These are phyloP conservation scores for Unio delphinus DNA, from an alignment of 2,888 invertebrate species.

Conservation along the genomic window DNA sequence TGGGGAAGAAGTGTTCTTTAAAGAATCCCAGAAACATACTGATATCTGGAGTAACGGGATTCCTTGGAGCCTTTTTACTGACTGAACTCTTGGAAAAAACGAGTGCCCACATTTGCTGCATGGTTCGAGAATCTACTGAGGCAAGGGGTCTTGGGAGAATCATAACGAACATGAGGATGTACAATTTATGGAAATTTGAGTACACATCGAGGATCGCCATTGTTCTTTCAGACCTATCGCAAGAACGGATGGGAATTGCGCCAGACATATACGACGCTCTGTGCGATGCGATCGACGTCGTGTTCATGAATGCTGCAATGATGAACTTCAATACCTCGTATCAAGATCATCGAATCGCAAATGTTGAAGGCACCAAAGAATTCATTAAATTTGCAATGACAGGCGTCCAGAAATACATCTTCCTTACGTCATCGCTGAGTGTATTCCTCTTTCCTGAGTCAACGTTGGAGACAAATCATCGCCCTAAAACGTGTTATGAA, in stretches of 20 bases:
- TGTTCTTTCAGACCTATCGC: constrained; percentile 46
- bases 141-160: constrained; percentile 44
- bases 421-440: constrained; percentile 48
- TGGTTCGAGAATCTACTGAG: constrained; percentile 52
- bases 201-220: constrained; percentile 42
- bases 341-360: constrained; percentile 44
- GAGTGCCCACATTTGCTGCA: constrained; percentile 46
- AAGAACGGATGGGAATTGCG: constrained; percentile 44
- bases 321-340: constrained; percentile 54
- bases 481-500: constrained; percentile 27
- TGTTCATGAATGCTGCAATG: constrained; percentile 52
- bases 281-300: constrained; percentile 40
- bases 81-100: constrained; percentile 45
- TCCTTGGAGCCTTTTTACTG: constrained; percentile 48
- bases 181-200: constrained; percentile 46
- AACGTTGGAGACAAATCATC: background rate
- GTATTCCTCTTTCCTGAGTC: constrained; percentile 48
- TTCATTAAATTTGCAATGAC: constrained; percentile 48
- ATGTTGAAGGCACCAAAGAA: constrained; percentile 47
- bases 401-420: constrained; percentile 44
- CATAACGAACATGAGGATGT: constrained; percentile 45
- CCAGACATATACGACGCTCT: constrained; percentile 44
- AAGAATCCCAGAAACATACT: constrained; percentile 40
- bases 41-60: constrained; percentile 51
- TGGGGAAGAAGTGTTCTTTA: constrained; percentile 17